Evolutionary conservation across 2,888 invertebrate species (phyloP).

Genomic region (Sarcophaga subvicina): DNA sequence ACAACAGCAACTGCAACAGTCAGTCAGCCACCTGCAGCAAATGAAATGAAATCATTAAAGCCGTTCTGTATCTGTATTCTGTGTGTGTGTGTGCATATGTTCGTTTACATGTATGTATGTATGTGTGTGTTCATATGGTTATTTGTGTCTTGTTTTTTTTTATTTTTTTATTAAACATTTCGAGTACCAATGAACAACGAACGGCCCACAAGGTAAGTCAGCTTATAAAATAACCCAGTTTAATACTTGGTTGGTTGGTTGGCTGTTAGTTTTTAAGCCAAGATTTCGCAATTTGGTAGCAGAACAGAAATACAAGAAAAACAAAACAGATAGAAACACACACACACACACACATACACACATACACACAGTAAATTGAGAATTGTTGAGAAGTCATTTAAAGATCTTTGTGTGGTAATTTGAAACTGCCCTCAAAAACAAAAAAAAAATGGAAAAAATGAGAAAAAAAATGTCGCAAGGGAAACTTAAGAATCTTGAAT

Average conservation of each 20-base stretch:
- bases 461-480: not conserved
- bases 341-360: not conserved
- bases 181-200: conserved; percentile 66
- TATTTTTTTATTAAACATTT: conserved; percentile 58
- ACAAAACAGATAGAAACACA: not conserved
- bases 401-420: not conserved
- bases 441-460: too few relatives aligned
- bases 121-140: not conserved
- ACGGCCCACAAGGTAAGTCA: conserved; percentile 70
- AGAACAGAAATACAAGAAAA: conserved; percentile 39
- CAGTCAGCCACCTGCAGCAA: conserved; percentile 66
- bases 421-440: not conserved
- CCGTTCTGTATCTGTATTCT: conserved; percentile 55
- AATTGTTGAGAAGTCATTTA: conserved; percentile 10
- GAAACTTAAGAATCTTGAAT: not conserved
- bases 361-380: conserved; percentile 15
- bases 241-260: conserved; percentile 37
- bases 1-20: conserved; percentile 20
- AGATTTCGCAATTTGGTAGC: conserved; percentile 65
- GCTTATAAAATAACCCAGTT: conserved; percentile 69
- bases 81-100: conserved; percentile 15
- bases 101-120: not conserved
- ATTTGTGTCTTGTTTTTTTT: conserved; percentile 44
- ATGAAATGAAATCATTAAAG: conserved; percentile 67
- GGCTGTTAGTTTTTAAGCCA: conserved; percentile 56